Evolutionary conservation across 1,140 invertebrate species (phyloP).

Genomic region (Leptinotarsa defecta): DNA sequence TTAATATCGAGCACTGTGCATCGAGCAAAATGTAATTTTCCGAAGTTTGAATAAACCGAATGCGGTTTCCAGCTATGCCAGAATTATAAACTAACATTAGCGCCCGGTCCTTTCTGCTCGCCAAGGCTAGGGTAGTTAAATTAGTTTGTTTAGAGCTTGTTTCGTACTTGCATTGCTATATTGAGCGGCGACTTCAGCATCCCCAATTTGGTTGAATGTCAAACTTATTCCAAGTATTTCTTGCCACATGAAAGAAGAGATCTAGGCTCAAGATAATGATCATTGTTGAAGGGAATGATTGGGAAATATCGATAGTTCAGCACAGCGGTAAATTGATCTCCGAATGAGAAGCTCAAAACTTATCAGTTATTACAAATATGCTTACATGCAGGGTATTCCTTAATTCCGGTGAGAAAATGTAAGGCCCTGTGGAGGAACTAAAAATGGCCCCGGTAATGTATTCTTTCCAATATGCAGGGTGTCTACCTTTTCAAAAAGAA

Average conservation of each 20-base stretch:
- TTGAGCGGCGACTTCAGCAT: neutral
- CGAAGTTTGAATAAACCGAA: conserved; percentile 37
- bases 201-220: neutral
- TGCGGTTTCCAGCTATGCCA: conserved; percentile 35
- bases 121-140: conserved; percentile 32
- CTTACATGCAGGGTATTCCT: too few species aligned
- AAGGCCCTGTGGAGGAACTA: too few species aligned
- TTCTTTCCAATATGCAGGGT: too few species aligned
- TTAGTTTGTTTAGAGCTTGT: conserved; percentile 37
- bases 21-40: conserved; percentile 29
- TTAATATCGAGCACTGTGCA: conserved; percentile 10
- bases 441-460: too few species aligned
- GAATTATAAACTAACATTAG: conserved; percentile 37
- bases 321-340: neutral
- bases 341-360: neutral
- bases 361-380: too few species aligned
- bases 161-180: conserved; percentile 12
- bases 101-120: conserved; percentile 25
- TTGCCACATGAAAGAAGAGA: neutral
- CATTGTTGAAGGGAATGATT: neutral
- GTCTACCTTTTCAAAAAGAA: too few species aligned
- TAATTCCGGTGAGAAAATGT: too few species aligned
- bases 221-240: conserved; percentile 8
- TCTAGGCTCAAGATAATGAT: neutral
- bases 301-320: neutral